phyloP scores from a whole-genome alignment of 2,113 vertebrate genomes.

The cat (Felis catus) region DNA sequence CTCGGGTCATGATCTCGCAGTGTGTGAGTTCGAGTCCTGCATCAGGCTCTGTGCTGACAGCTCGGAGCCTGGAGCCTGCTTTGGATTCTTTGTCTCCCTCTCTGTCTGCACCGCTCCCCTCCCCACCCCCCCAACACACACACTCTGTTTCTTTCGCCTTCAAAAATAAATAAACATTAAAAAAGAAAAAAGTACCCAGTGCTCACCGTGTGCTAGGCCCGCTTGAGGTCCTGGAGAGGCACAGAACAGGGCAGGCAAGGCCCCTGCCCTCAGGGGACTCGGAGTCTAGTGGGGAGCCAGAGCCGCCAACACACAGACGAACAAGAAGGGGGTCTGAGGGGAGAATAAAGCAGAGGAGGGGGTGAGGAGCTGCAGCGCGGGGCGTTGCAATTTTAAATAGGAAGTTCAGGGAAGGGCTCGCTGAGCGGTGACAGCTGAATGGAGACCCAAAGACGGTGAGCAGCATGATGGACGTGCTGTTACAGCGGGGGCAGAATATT shows the following conservation, averaged over 20 bases:
- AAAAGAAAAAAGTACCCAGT: neutral
- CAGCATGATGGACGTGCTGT: fast-evolving
- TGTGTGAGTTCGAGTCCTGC: too few relatives aligned
- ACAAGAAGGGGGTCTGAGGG: neutral
- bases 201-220: neutral
- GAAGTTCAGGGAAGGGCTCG: neutral
- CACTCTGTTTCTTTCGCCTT: too few relatives aligned
- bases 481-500: fast-evolving
- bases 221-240: neutral
- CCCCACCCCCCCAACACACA: too few relatives aligned
- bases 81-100: too few relatives aligned
- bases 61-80: too few relatives aligned
- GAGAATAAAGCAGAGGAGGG: too few relatives aligned
- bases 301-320: neutral
- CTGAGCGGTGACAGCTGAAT: neutral
- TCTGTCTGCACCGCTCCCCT: too few relatives aligned
- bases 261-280: neutral
- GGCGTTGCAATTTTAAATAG: neutral
- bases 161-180: too few relatives aligned
- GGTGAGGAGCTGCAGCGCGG: neutral
- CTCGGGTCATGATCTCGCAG: too few relatives aligned
- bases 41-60: too few relatives aligned
- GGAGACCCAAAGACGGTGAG: neutral
- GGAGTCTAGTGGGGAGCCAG: neutral
- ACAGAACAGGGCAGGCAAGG: too few relatives aligned